A percentile compares a stretch with the other conserved stretches of the same genome.
Conservation (phyloP, 2,888 invertebrate genomes). For the Smittia aterrima region DNA sequence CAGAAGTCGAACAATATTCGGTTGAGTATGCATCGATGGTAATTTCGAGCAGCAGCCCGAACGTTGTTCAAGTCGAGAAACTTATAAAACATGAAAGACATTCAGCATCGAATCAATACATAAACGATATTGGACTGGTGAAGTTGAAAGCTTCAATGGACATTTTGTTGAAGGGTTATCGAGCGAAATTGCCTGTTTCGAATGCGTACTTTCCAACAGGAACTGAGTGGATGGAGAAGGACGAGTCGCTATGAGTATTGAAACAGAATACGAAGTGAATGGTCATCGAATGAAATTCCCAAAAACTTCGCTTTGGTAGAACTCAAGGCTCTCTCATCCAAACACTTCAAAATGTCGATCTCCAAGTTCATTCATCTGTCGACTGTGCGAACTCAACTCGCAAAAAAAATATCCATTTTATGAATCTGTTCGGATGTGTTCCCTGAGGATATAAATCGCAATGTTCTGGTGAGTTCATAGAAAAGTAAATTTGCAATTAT, state of each 20-base stretch:
- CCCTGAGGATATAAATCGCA: conserved; percentile 48
- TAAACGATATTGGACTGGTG: neutral
- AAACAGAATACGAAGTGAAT: neutral
- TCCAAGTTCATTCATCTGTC: conserved; percentile 50
- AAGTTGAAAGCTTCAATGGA: neutral
- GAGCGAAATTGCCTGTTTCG: conserved; percentile 43
- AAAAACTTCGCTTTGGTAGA: no score
- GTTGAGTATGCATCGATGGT: conserved; percentile 31
- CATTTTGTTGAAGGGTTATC: neutral
- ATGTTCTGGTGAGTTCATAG: conserved; percentile 46
- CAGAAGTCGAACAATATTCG: neutral
- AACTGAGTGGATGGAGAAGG: conserved; percentile 52
- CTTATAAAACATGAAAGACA: neutral
- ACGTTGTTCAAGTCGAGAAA: neutral
- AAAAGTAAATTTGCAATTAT: neutral
- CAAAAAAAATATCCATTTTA: conserved; percentile 42
- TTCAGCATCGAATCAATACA: neutral
- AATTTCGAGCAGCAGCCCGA: conserved; percentile 33
- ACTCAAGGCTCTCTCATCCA: conserved; percentile 47
- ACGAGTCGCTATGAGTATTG: conserved; percentile 22
- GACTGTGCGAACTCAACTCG: conserved; percentile 50
- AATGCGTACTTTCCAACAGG: conserved; percentile 42
- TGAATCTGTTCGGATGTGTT: conserved; percentile 49
- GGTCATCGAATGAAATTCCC: neutral
- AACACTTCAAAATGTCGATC: conserved; percentile 51